A percentile compares a stretch with the other conserved stretches of the same genome.
These are phyloP conservation scores for Ostrea edulis DNA, from an alignment of 1,140 invertebrate species.

Conservation along the genomic window DNA sequence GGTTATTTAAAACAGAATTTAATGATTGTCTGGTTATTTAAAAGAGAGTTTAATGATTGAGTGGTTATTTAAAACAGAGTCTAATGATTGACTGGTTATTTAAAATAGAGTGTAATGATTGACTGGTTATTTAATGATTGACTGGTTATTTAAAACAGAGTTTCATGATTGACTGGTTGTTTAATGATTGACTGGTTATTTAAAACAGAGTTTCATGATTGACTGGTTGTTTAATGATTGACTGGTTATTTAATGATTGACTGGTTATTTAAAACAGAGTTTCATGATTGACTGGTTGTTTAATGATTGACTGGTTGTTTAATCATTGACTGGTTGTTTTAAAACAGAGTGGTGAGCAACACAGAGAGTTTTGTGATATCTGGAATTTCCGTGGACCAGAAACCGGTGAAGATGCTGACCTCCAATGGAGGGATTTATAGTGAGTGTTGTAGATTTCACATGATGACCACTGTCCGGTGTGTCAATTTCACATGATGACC, in stretches of 20 bases:
- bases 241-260: not conserved
- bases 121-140: not conserved
- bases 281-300: not conserved
- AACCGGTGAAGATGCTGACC: slow-evolving; percentile 86
- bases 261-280: slow-evolving; percentile 79
- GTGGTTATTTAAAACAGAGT: slow-evolving; percentile 79
- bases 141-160: slow-evolving; percentile 79
- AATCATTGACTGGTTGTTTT: not conserved
- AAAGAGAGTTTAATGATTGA: slow-evolving; percentile 79
- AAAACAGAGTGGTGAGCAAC: slow-evolving; percentile 84
- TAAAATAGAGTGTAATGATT: slow-evolving; percentile 78
- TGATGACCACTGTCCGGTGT: not conserved
- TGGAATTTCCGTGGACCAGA: slow-evolving; percentile 87
- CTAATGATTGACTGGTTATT: not conserved
- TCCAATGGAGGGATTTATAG: slow-evolving; percentile 85
- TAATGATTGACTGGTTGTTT: not conserved
- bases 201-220: slow-evolving; percentile 79
- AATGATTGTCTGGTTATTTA: not conserved
- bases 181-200: too few species aligned
- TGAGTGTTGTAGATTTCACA: slow-evolving; percentile 68
- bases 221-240: not conserved
- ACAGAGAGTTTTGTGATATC: slow-evolving; percentile 90
- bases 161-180: slow-evolving; percentile 65
- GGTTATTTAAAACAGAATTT: slow-evolving; percentile 75
- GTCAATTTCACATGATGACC: not conserved